Evolutionary conservation across 2,113 vertebrate genomes (phyloP), one percentile per base, ranked within the genome.

Genomic region (Promerops cafer): DNA sequence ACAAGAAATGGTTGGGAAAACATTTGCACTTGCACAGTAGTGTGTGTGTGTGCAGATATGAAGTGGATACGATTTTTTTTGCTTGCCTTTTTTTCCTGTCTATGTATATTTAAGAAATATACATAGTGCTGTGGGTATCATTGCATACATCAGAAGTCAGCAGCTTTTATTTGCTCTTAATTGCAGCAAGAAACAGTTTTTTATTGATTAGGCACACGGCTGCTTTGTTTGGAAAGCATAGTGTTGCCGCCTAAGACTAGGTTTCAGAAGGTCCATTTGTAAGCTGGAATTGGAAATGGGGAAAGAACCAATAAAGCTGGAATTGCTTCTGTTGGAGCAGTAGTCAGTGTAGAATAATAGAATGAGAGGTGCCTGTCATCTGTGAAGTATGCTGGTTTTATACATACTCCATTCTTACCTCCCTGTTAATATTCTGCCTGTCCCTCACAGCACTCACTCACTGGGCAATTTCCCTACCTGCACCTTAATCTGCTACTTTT

Each of bases 41-140:
- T 37, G n/a, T 92, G 74, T 90, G 50, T 86, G 61, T 85, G 84
- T 59, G 85, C 91, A 92, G 68, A 64, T 82, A 70, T 16, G 77
- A 87, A 94, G 78, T 81, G 8, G 71, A 78, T 79, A 56, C 1
- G 6, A 35, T 53, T 59, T 93, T 81, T 95, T 87, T 80, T 86
- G 77, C 87, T 95, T 94, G 94, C 85, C 59, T 91, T 7, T 87
- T 90, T 94, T 83, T 74, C 28, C 21, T 94, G 85, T 93, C 96
- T 97, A 97, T 97, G 97, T 97, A 97, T 97, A 97, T 97, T 97
- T 94, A 77, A 81, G 35, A 86, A 96, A 97, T 97, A 97, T 97
- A 97, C 97, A 97, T 97, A 96, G 93, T 83, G 93, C 92, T 87
- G 37, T 93, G 90, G 80, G 93, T 95, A 45, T 95, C 97, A 97